These are phyloP conservation scores for Bhutanitis thaidina DNA, from an alignment of 2,888 invertebrate species.

Conservation along the genomic window DNA sequence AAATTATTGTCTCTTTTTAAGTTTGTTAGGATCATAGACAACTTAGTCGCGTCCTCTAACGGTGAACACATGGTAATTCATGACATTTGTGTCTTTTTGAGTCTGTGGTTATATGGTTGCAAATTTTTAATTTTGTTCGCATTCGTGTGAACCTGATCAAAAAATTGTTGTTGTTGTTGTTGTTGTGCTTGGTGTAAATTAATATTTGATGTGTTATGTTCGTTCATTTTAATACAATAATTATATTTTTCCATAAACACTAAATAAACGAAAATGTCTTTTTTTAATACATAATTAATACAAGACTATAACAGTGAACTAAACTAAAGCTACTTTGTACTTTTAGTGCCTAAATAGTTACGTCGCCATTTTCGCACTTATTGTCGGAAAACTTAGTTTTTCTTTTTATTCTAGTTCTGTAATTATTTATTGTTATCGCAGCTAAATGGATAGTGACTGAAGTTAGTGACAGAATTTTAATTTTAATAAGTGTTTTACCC, in stretches of 20 bases:
- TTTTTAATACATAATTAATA: background rate
- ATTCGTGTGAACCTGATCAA: slow-evolving; percentile 2
- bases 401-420: slow-evolving; percentile 1
- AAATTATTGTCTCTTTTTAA: no score
- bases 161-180: slow-evolving; percentile 24
- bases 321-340: slow-evolving; percentile 14
- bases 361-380: slow-evolving; percentile 50
- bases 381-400: slow-evolving; percentile 27
- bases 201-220: slow-evolving; percentile 8
- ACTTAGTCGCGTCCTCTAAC: no score
- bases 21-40: no score
- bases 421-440: slow-evolving; percentile 5
- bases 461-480: slow-evolving; percentile 12
- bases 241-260: background rate
- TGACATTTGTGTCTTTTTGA: background rate
- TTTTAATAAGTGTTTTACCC: slow-evolving; percentile 8
- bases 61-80: no score
- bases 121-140: slow-evolving; percentile 10
- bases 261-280: slow-evolving; percentile 2
- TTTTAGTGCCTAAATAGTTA: slow-evolving; percentile 24
- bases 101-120: slow-evolving; percentile 19
- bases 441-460: slow-evolving; percentile 9
- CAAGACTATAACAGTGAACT: slow-evolving; percentile 5
- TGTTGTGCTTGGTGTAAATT: slow-evolving; percentile 21
- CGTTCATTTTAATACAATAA: background rate